These are phyloP conservation scores for Norana najaformis DNA, from an alignment of 2,888 invertebrate genomes.

Conservation along the genomic window DNA sequence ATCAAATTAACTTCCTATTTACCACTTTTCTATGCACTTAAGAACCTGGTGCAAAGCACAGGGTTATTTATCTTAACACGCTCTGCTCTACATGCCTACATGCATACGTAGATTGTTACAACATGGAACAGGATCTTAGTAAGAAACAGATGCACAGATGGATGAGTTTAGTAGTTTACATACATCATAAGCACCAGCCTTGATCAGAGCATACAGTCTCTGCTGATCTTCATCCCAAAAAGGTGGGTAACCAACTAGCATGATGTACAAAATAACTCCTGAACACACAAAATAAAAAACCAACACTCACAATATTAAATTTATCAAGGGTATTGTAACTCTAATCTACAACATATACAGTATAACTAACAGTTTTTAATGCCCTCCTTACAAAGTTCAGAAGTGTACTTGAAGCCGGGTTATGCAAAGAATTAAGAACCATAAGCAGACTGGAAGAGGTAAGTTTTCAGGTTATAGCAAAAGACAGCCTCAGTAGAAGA, in stretches of 20 bases:
- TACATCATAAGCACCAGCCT: constrained; percentile 98
- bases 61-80: neutral
- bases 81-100: neutral
- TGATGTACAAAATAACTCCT: constrained; percentile 96
- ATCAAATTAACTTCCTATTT: neutral
- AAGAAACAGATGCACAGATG: neutral
- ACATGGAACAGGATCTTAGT: neutral
- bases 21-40: neutral
- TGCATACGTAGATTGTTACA: neutral
- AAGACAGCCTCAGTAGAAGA: no score
- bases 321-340: no score
- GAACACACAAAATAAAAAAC: constrained; percentile 35
- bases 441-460: no score
- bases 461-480: no score
- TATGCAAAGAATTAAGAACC: no score
- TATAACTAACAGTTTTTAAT: neutral
- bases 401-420: no score
- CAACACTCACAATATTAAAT: neutral
- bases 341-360: neutral
- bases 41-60: neutral
- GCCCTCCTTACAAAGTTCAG: no score
- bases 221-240: constrained; percentile 99
- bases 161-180: constrained; percentile 62
- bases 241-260: constrained; percentile 98
- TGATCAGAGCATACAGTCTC: constrained; percentile 97